phyloP scores from a whole-genome alignment of 2,113 vertebrate species.

The Leiothrix lutea region DNA sequence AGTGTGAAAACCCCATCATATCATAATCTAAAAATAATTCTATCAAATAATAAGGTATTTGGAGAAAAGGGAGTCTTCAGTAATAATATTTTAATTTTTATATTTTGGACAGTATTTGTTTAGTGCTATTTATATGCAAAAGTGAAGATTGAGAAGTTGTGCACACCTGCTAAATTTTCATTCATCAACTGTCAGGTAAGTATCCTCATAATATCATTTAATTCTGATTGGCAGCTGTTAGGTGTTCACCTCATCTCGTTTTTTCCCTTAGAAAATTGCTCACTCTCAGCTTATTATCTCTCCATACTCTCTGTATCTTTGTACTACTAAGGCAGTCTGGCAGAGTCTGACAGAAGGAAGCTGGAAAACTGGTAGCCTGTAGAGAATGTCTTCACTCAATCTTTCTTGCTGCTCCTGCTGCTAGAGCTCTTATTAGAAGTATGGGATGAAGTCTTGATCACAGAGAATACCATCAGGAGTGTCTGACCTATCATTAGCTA shows the following conservation, averaged over 20 bases:
- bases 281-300: slow-evolving; percentile 52
- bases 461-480: not conserved
- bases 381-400: not conserved
- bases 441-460: not conserved
- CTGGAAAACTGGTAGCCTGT: slow-evolving; percentile 2
- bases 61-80: not conserved
- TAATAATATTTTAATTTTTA: not conserved
- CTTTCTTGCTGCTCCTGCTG: not conserved
- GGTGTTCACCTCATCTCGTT: not conserved
- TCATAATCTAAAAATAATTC: not conserved
- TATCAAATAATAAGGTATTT: not conserved
- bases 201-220: slow-evolving; percentile 11
- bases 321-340: slow-evolving; percentile 33
- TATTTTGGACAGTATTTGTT: not conserved
- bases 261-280: slow-evolving; percentile 49
- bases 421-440: not conserved
- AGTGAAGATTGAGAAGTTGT: not conserved
- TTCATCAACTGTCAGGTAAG: slow-evolving; percentile 1
- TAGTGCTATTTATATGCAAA: not conserved
- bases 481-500: not conserved
- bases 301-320: not conserved
- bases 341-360: slow-evolving; percentile 33
- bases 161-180: not conserved
- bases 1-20: not conserved
- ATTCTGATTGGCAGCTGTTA: slow-evolving; percentile 52